These are phyloP conservation scores for Cabera pusaria DNA, from an alignment of 2,888 invertebrate genomes.

Conservation along the genomic window DNA sequence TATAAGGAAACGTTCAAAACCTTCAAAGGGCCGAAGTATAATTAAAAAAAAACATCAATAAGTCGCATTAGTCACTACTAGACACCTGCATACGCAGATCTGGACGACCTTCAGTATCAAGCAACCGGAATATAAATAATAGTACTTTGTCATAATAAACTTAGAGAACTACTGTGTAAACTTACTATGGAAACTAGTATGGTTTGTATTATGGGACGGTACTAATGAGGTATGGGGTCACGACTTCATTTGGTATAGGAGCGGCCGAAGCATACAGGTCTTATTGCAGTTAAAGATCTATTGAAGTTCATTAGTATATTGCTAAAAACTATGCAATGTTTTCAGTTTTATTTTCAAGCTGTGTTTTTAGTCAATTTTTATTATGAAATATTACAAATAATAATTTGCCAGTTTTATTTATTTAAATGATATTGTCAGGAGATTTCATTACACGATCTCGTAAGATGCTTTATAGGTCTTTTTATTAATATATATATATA, in stretches of 20 bases:
- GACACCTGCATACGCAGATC: constrained; percentile 38
- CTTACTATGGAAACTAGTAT: background rate
- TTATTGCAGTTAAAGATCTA: no score
- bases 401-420: no score
- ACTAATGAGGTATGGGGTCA: background rate
- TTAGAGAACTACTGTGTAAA: background rate
- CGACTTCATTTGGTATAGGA: background rate
- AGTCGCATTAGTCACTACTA: constrained; percentile 35
- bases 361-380: no score
- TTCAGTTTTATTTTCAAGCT: no score
- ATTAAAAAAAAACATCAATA: constrained; percentile 10
- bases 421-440: no score
- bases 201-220: background rate
- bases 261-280: no score
- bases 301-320: no score
- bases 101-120: constrained; percentile 32
- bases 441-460: no score
- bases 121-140: constrained; percentile 31
- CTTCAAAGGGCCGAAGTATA: constrained; percentile 6
- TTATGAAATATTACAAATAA: no score
- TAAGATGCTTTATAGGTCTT: no score
- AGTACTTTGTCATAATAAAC: constrained; percentile 1
- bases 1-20: constrained; percentile 4
- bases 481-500: no score
- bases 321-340: no score